Conservation (phyloP, 2,113 vertebrate species). For the Orientallactaga bullata region DNA sequence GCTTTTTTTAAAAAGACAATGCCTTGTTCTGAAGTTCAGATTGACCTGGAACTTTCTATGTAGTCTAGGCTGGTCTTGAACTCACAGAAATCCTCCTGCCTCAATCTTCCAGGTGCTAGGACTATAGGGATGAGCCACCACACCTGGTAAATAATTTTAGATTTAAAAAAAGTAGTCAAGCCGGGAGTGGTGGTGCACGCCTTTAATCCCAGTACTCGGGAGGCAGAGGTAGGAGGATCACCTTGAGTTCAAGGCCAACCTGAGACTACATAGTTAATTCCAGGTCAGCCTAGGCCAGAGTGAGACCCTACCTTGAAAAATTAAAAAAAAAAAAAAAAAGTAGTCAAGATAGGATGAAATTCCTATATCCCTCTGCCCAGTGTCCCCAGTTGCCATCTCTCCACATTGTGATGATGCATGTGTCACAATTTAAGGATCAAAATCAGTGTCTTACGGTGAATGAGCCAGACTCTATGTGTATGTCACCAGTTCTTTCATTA, state of each 20-base stretch:
- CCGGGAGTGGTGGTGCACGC: too few relatives aligned
- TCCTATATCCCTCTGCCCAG: rapidly evolving
- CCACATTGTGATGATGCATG: rapidly evolving
- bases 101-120: background rate
- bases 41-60: background rate
- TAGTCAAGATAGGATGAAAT: background rate
- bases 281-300: too few relatives aligned
- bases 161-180: background rate
- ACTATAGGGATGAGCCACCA: background rate
- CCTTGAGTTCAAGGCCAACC: too few relatives aligned
- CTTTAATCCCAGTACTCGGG: too few relatives aligned
- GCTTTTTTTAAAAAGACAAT: too few relatives aligned
- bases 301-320: too few relatives aligned
- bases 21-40: background rate
- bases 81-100: background rate
- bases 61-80: background rate
- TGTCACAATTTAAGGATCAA: background rate
- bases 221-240: too few relatives aligned
- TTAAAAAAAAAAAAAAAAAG: too few relatives aligned
- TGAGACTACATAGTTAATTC: too few relatives aligned
- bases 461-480: background rate
- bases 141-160: background rate
- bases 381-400: rapidly evolving
- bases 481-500: background rate
- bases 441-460: background rate